These are phyloP conservation scores for Fragum fragum DNA, from an alignment of 2,888 invertebrate genomes.

Conservation along the genomic window DNA sequence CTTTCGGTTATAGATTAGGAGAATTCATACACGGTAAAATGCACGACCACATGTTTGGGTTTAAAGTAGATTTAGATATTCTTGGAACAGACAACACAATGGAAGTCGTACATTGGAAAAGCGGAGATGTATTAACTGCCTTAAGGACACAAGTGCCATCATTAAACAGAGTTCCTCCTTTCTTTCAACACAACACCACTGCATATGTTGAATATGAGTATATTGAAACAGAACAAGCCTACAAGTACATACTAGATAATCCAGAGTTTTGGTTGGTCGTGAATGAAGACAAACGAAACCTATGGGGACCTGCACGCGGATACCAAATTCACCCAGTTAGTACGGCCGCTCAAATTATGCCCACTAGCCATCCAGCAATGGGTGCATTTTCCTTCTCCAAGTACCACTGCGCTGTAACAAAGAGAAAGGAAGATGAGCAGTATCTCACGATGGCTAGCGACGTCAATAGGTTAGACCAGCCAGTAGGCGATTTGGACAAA, in stretches of 20 bases:
- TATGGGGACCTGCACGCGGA: conserved; percentile 67
- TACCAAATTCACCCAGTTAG: conserved; percentile 69
- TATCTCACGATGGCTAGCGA: conserved; percentile 59
- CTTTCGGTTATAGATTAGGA: conserved; percentile 62
- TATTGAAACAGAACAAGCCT: conserved; percentile 60
- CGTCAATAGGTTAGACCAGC: conserved; percentile 59
- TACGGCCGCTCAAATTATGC: conserved; percentile 66
- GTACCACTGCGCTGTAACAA: conserved; percentile 70
- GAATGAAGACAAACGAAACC: conserved; percentile 69
- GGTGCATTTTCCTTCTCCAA: conserved; percentile 69
- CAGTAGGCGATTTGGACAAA: conserved; percentile 66
- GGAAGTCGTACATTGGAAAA: conserved; percentile 72
- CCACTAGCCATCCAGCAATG: conserved; percentile 63
- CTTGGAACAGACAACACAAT: conserved; percentile 67
- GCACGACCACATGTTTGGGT: conserved; percentile 76
- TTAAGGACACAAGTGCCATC: conserved; percentile 53
- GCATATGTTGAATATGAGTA: conserved; percentile 69
- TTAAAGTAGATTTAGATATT: conserved; percentile 75
- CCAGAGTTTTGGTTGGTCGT: conserved; percentile 71
- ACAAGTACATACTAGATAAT: conserved; percentile 60
- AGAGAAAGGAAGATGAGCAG: conserved; percentile 69
- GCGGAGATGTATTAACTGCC: conserved; percentile 64
- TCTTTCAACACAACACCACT: conserved; percentile 70
- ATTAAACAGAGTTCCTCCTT: conserved; percentile 51
- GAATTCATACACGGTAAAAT: conserved; percentile 64